Conservation (phyloP, 2,888 invertebrate genomes). For the Platerodrilus igneus region DNA sequence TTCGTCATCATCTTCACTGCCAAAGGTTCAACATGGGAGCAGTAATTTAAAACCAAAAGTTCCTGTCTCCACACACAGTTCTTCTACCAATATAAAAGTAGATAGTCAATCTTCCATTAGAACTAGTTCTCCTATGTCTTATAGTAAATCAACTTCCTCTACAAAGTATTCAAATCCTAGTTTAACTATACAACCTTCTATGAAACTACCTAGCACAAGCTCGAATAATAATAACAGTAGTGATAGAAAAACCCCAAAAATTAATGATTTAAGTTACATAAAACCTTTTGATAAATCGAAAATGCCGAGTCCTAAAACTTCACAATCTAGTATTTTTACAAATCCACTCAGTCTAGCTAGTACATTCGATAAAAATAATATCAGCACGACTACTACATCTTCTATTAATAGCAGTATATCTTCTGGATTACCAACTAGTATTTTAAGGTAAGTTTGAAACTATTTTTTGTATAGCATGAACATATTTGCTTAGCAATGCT, state of each 20-base stretch:
- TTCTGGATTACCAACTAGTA: conserved; percentile 47
- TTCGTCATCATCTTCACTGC: conserved; percentile 33
- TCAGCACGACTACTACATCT: conserved; percentile 33
- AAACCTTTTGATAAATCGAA: conserved; percentile 34
- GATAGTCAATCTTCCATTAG: conserved; percentile 29
- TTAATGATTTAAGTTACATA: conserved; percentile 33
- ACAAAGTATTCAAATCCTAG: conserved; percentile 35
- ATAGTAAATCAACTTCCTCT: conserved; percentile 30
- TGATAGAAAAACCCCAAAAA: conserved; percentile 33
- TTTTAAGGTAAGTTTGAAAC: conserved; percentile 47
- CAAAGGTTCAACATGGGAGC: conserved; percentile 21
- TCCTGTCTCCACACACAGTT: conserved; percentile 10
- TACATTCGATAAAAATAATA: conserved; percentile 34
- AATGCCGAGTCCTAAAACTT: conserved; percentile 33
- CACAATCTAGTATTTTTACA: conserved; percentile 44
- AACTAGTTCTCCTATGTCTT: conserved; percentile 33
- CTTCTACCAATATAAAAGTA: conserved; percentile 17
- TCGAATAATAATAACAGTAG: conserved; percentile 27
- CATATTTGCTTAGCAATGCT: too few species aligned
- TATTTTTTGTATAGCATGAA: too few species aligned
- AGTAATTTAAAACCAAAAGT: conserved; percentile 12
- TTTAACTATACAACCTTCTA: conserved; percentile 41
- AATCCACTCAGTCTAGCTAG: conserved; percentile 46
- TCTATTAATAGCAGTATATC: conserved; percentile 38
- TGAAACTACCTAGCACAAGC: conserved; percentile 31